These are phyloP conservation scores for Pelosia muscerda DNA, from an alignment of 2,888 invertebrate species.

Conservation along the genomic window DNA sequence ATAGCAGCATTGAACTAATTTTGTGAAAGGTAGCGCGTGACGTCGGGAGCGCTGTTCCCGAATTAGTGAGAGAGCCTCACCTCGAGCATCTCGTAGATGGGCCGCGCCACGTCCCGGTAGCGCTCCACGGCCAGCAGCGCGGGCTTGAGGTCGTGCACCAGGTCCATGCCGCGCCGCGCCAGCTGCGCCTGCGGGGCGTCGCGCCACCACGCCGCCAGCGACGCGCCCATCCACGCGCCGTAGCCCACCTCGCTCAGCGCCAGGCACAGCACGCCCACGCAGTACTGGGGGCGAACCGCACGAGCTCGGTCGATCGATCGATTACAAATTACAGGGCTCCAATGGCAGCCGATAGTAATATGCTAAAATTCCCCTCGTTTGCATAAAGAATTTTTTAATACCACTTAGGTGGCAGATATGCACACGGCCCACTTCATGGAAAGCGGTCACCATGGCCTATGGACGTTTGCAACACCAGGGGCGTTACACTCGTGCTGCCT, in stretches of 20 bases:
- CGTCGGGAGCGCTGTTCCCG: background rate
- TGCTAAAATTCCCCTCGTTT: no score
- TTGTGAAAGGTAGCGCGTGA: no score
- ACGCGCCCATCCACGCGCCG: constrained; percentile 81
- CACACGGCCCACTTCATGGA: no score
- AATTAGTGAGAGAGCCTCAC: constrained; percentile 50
- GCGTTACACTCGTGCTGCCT: no score
- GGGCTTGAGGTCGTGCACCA: constrained; percentile 82
- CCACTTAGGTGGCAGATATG: no score
- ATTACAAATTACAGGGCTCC: no score
- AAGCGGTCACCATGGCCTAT: no score
- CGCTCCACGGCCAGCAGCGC: constrained; percentile 79
- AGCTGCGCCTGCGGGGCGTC: constrained; percentile 78
- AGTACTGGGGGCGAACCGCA: constrained; percentile 64
- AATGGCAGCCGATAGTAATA: no score
- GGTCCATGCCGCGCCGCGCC: constrained; percentile 77
- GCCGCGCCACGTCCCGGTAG: constrained; percentile 75
- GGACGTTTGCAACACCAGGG: no score
- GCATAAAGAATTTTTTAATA: no score
- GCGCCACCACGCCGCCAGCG: constrained; percentile 81
- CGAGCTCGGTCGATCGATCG: no score
- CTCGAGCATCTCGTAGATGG: constrained; percentile 80
- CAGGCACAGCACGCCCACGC: constrained; percentile 73
- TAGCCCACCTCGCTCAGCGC: constrained; percentile 78
- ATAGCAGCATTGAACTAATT: no score